A percentile compares a stretch with the other conserved stretches of the same genome.
phyloP scores from a whole-genome alignment of 2,797 vertebrate genomes.

The Gymnopithys bicolor region DNA sequence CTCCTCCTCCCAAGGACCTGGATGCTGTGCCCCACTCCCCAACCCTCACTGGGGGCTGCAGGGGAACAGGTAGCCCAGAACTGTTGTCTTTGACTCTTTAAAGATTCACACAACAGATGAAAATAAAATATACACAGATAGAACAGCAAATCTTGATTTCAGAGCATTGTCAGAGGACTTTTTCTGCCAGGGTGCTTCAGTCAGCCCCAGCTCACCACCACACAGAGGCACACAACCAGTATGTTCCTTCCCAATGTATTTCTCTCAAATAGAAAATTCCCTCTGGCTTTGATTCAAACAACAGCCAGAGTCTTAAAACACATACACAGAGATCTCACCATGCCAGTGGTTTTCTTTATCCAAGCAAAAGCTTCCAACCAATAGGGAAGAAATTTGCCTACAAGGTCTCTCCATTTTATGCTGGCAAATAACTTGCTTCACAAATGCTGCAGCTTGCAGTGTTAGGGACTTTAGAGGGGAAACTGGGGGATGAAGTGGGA shows the following conservation, averaged over 20 bases:
- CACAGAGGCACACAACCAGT: rapidly evolving
- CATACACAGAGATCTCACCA: not conserved
- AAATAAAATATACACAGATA: not conserved
- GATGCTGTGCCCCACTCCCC: rapidly evolving
- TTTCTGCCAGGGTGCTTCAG: not conserved
- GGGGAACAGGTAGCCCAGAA: not conserved
- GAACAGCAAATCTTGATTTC: not conserved
- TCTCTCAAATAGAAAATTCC: not conserved
- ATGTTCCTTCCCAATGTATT: rapidly evolving
- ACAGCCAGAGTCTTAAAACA: not conserved
- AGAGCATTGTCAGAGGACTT: not conserved
- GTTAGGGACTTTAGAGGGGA: not conserved
- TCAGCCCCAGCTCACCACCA: rapidly evolving
- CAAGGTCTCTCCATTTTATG: not conserved
- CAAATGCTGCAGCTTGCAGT: not conserved
- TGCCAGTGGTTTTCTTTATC: not conserved
- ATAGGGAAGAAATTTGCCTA: not conserved
- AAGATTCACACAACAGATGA: not conserved
- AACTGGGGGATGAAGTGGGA: not conserved
- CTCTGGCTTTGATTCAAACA: not conserved
- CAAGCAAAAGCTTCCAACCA: not conserved
- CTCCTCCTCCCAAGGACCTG: not conserved
- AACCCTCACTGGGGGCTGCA: not conserved
- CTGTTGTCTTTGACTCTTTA: not conserved
- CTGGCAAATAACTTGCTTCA: not conserved